Evolutionary conservation across 2,113 vertebrate species (phyloP), one percentile per base, ranked within the genome.

Genomic region (Muntiacus reevesi): DNA sequence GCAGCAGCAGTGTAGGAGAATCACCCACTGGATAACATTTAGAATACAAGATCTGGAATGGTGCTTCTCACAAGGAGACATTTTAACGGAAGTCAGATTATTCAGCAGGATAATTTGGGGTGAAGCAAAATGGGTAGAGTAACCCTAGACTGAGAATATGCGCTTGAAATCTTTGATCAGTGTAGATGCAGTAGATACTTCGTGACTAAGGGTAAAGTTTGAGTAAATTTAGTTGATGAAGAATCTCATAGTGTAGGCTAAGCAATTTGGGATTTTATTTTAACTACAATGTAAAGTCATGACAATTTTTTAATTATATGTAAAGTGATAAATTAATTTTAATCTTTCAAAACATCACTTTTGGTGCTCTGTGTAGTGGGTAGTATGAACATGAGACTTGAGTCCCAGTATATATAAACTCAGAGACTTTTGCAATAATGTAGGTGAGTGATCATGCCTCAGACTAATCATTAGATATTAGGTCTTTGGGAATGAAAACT

Each of bases 221-320:
- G 16, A 50, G 8, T 45, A 33, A 33, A 4, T 47, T 55, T 25
- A 81, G 2, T 50, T 90, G 23, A n/a, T 30, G 2, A 81, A 59
- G 45, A 89, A 60, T 78, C 12, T 30, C 17, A 30, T 47, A 40
- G 11, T 4, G 1, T 4, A 87, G 7, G 21, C 10, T 87, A 43
- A 94, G 1, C 7, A 96, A 89, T 79, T 59, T 13, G 6, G 7
- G 40, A 40, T 67, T 87, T 95, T 91, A 59, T 79, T 91, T 92
- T 90, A 90, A 84, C 8, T 76, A 36, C 0, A 27, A 78, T 74
- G 7, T 1, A 94, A 90, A 3, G 7, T 71, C 17, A 40, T 81
- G 15, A 59, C 85, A 79, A 30, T 74, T 79, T 47, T 79, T 87
- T 81, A 95, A 67, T 3, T 67, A 17, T 17, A 13, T 74, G 8